These are phyloP conservation scores for Salvator merianae DNA, from an alignment of 2,113 vertebrate genomes.

Conservation along the genomic window DNA sequence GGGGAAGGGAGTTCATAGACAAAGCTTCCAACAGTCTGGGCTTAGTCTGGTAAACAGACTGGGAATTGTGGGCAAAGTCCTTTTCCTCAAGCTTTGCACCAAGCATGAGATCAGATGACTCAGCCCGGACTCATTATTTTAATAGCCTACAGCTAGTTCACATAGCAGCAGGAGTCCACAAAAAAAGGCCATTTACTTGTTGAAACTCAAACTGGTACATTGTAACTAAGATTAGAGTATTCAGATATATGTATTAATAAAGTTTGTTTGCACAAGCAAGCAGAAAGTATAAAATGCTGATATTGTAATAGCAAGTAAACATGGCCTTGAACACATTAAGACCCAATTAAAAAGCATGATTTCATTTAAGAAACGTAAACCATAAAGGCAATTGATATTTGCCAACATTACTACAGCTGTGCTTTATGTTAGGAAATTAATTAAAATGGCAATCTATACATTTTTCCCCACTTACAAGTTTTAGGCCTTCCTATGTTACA, in stretches of 20 bases:
- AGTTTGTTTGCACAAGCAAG: conserved; percentile 67
- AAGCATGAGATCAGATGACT: conserved; percentile 78
- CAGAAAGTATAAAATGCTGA: conserved; percentile 74
- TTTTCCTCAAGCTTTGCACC: conserved; percentile 76
- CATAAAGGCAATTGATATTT: conserved; percentile 66
- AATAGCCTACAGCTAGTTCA: conserved; percentile 81
- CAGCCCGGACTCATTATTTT: conserved; percentile 80
- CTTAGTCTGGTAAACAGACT: conserved; percentile 78
- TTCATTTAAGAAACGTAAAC: conserved; percentile 75
- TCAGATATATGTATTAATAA: conserved; percentile 77
- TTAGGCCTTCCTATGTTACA: conserved; percentile 66
- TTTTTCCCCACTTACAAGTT: conserved; percentile 74
- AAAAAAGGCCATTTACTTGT: conserved; percentile 78
- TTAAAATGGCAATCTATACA: conserved; percentile 75
- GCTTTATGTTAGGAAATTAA: conserved; percentile 83
- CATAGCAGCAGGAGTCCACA: conserved; percentile 77
- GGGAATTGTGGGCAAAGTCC: conserved; percentile 77
- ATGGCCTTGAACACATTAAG: conserved; percentile 71
- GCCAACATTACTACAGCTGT: conserved; percentile 78
- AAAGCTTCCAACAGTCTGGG: conserved; percentile 67
- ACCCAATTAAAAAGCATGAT: conserved; percentile 78
- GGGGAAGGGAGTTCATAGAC: conserved; percentile 62
- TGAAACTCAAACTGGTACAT: conserved; percentile 73
- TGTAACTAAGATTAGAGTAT: conserved; percentile 73
- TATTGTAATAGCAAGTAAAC: conserved; percentile 77